Evolutionary conservation across 2,113 vertebrate genomes (phyloP).

Genomic region (Phocoena phocoena): DNA sequence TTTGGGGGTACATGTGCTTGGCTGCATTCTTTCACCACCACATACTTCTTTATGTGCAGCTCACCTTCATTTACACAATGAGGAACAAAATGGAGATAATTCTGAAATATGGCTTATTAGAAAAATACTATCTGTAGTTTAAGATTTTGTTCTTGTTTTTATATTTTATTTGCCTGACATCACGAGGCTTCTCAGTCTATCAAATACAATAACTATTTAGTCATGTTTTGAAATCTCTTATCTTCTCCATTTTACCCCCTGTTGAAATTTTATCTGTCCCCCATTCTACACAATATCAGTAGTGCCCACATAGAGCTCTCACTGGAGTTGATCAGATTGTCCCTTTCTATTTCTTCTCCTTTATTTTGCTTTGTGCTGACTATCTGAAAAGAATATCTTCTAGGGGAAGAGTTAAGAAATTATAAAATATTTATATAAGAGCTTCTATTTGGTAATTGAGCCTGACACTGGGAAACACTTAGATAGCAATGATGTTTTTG

Average conservation of each 20-base stretch:
- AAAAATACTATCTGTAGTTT: background rate
- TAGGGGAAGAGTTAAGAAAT: background rate
- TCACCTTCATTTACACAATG: background rate
- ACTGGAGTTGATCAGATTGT: background rate
- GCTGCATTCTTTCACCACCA: background rate
- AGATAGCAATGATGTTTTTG: background rate
- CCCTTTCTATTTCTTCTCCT: background rate
- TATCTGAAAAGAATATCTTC: background rate
- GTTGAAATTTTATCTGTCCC: background rate
- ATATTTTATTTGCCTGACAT: background rate
- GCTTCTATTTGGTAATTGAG: background rate
- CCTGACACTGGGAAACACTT: background rate
- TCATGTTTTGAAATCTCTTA: background rate
- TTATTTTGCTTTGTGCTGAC: background rate
- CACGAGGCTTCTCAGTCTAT: background rate
- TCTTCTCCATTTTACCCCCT: background rate
- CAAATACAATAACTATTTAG: background rate
- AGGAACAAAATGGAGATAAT: background rate
- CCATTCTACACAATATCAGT: background rate
- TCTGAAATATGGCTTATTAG: background rate
- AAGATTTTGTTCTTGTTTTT: conserved; percentile 17
- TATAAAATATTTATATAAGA: background rate
- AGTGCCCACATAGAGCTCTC: background rate
- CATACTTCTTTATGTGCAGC: background rate
- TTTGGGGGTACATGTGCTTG: background rate